These are phyloP conservation scores for Ptychadena robeensis DNA, from an alignment of 2,797 vertebrate genomes.

Conservation along the genomic window DNA sequence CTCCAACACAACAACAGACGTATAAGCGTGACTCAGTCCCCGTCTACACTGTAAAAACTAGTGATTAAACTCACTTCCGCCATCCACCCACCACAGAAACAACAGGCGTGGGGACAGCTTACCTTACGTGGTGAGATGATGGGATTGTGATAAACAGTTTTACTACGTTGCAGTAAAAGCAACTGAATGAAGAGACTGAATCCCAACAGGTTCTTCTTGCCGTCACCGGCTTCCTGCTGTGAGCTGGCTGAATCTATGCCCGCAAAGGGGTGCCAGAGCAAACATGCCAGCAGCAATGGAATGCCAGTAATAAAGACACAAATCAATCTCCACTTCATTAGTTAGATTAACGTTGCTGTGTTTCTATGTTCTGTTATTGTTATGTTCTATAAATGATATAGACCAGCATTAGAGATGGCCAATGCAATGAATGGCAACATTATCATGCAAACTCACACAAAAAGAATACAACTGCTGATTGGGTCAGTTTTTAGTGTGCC, in stretches of 20 bases:
- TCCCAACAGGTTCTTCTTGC: not conserved
- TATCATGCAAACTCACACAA: too few relatives aligned
- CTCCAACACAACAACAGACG: conserved; percentile 10
- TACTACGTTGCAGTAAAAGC: not conserved
- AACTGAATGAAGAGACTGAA: not conserved
- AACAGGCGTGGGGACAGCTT: not conserved
- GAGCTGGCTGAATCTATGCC: not conserved
- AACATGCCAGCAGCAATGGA: not conserved
- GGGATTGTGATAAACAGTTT: not conserved
- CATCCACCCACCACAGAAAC: conserved; percentile 13
- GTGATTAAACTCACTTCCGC: conserved; percentile 8
- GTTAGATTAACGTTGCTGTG: not conserved
- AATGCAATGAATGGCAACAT: too few relatives aligned
- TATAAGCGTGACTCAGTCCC: conserved; percentile 31
- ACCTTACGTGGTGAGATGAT: conserved; percentile 5
- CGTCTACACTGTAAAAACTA: conserved; percentile 25
- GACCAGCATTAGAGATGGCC: too few relatives aligned
- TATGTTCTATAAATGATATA: not conserved
- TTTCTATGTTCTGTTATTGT: not conserved
- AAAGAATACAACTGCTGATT: too few relatives aligned
- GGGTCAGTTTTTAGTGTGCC: too few relatives aligned
- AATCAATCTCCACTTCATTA: not conserved
- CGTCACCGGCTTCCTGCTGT: not conserved
- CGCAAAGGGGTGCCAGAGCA: not conserved
- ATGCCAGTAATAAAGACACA: not conserved